phyloP scores from a whole-genome alignment of 2,113 vertebrate genomes.

The Orthonyx spaldingii region DNA sequence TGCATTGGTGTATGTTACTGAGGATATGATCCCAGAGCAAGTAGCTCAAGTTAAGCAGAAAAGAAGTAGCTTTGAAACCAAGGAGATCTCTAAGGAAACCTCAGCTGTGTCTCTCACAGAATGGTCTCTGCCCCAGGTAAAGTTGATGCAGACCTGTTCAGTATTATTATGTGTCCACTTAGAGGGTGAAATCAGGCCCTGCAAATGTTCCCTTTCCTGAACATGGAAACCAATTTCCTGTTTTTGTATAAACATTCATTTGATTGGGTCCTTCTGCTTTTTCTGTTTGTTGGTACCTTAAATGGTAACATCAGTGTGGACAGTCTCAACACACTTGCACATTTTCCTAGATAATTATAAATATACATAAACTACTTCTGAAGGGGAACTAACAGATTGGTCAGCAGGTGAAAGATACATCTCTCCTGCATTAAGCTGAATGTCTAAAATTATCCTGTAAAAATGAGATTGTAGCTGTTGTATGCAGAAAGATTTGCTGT shows the following conservation, averaged over 20 bases:
- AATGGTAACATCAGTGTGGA: neutral
- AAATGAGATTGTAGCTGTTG: neutral
- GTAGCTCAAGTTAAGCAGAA: neutral
- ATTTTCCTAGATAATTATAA: neutral
- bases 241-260: neutral
- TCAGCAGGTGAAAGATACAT: neutral
- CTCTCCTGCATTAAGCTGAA: neutral
- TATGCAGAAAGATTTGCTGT: neutral
- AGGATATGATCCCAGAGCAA: neutral
- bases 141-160: neutral
- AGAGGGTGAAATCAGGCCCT: neutral
- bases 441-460: neutral
- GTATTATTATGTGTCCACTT: neutral
- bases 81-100: neutral
- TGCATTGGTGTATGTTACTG: slow-evolving; percentile 64
- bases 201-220: neutral
- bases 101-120: neutral
- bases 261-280: neutral
- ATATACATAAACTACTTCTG: neutral
- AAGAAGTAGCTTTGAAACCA: neutral
- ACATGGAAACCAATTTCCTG: neutral
- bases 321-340: neutral
- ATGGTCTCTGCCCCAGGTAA: neutral
- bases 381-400: neutral
- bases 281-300: neutral